These are phyloP conservation scores for Amphiprion ocellaris DNA, from an alignment of 2,113 vertebrate genomes.

Conservation along the genomic window DNA sequence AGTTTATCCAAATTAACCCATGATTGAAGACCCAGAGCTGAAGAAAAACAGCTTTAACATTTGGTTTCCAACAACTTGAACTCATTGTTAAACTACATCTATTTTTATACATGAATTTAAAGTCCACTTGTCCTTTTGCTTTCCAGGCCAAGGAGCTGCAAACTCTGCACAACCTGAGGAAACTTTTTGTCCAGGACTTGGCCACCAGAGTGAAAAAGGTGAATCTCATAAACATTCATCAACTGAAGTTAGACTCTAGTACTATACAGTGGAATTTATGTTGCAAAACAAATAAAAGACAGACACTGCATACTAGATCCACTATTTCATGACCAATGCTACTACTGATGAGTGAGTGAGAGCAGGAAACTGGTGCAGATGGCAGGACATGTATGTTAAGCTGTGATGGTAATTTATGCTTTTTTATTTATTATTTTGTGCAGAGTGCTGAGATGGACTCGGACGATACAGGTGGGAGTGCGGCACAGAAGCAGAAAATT, in stretches of 20 bases:
- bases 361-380: too few relatives aligned
- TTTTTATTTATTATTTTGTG: not conserved
- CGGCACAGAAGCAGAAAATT: constrained; percentile 98
- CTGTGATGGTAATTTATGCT: too few relatives aligned
- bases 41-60: too few relatives aligned
- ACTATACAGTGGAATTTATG: too few relatives aligned
- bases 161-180: constrained; percentile 96
- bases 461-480: constrained; percentile 95
- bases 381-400: too few relatives aligned
- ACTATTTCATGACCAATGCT: too few relatives aligned
- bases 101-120: not conserved
- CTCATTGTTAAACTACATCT: not conserved
- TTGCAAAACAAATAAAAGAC: too few relatives aligned
- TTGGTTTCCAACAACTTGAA: not conserved
- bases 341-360: too few relatives aligned
- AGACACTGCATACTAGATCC: too few relatives aligned
- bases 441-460: constrained; percentile 97
- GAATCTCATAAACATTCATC: constrained; percentile 1
- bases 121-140: not conserved
- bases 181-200: constrained; percentile 97
- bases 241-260: too few relatives aligned
- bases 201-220: constrained; percentile 99
- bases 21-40: not conserved
- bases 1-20: constrained; percentile 62
- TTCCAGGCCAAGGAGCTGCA: constrained; percentile 96